phyloP scores from a whole-genome alignment of 2,797 vertebrate genomes.

The Sebastes iracundus region DNA sequence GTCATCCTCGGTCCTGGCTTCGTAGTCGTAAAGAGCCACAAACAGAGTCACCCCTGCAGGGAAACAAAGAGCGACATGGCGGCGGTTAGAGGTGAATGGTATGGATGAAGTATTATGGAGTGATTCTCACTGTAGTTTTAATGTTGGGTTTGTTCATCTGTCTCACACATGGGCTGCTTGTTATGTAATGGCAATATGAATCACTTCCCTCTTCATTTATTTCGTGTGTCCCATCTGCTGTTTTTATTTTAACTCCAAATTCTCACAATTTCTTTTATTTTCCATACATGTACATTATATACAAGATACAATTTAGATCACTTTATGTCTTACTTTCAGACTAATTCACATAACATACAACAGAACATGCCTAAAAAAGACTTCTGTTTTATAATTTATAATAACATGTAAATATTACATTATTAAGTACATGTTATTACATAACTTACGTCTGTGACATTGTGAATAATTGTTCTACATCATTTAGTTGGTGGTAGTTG shows the following conservation, averaged over 20 bases:
- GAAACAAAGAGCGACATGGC: background rate
- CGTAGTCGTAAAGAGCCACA: constrained; percentile 98
- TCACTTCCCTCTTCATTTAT: background rate
- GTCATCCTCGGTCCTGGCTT: constrained; percentile 98
- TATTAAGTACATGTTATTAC: background rate
- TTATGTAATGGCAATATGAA: background rate
- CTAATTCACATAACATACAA: background rate
- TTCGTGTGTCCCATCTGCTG: background rate
- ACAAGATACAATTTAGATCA: background rate
- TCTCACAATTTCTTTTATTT: background rate
- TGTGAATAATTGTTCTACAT: background rate
- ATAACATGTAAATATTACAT: too few species aligned
- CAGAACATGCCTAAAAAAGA: background rate
- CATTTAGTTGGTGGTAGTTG: background rate
- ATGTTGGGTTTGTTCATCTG: constrained; percentile 18
- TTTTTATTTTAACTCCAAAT: background rate
- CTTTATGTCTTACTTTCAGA: background rate
- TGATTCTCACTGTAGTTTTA: background rate
- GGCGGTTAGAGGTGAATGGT: background rate
- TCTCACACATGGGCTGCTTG: constrained; percentile 10
- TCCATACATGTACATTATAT: background rate
- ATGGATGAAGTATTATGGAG: background rate
- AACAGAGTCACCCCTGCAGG: constrained; percentile 95
- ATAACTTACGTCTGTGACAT: background rate
- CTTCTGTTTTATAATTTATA: background rate